Evolutionary conservation across 1,140 invertebrate genomes (phyloP).

Genomic region (Sitobion miscanthi): DNA sequence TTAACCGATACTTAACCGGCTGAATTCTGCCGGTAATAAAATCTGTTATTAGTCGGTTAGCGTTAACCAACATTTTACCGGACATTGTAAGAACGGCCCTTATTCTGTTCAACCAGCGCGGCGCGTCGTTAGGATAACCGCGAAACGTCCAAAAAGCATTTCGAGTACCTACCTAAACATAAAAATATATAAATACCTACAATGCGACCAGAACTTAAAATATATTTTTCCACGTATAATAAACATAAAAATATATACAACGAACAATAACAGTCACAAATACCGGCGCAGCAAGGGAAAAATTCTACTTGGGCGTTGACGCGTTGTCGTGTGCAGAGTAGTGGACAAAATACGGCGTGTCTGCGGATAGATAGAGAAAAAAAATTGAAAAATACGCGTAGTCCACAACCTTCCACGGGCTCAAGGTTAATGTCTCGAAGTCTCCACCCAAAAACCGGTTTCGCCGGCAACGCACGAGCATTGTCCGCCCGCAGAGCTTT

Average conservation of each 20-base stretch:
- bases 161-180: not conserved
- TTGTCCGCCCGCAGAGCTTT: slow-evolving; percentile 50
- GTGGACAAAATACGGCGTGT: not conserved
- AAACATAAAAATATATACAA: not conserved
- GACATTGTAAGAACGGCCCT: no score
- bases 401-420: slow-evolving; percentile 8
- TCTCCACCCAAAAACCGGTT: slow-evolving; percentile 56
- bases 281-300: not conserved
- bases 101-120: no score
- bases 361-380: not conserved
- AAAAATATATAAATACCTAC: not conserved
- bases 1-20: no score
- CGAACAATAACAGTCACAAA: not conserved
- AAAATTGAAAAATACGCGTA: not conserved
- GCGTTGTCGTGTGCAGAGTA: no score
- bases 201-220: not conserved
- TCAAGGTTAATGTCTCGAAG: slow-evolving; percentile 50
- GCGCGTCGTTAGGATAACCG: no score
- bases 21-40: no score
- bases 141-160: not conserved
- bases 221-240: not conserved
- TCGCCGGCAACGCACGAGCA: not conserved
- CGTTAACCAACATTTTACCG: no score
- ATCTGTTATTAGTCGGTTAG: no score
- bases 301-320: slow-evolving; percentile 29